Base-by-base conservation (phyloP, 2,113 vertebrate species). In the Salminus brasiliensis region DNA sequence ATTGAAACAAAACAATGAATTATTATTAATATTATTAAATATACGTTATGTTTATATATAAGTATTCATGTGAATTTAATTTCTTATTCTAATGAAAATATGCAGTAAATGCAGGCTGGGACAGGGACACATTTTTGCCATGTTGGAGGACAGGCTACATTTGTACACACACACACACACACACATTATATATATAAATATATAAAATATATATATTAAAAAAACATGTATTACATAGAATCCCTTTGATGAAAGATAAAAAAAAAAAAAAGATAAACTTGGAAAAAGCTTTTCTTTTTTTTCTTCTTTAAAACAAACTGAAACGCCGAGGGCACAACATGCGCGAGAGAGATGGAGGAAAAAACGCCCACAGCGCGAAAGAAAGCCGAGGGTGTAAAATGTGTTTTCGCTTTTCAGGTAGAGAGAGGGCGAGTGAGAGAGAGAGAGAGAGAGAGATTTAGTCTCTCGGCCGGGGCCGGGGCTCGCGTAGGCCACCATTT, bases 331-430 rank as follows among this genome's bases (percentile, higher is more conserved):
- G 43, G 45, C 59, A 55, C 25, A 25, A n/a, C n/a, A n/a, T n/a
- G 34, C 15, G 62, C 18, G 21, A 39, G 34, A 36, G 62, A 66
- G 62, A 8, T 18, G 7, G 30, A 21, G 29, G 21, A 27, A 65
- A 63, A 72, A 65, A 43, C 29, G 78, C 25, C 45, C 69, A 9
- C 43, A 53, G 45, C 67, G 72, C 62, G 53, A 71, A 49, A 62
- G 67, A 69, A 21, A 59, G 29, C 18, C 15, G 60, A 63, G 30
- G 16, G 76, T 52, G 77, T 63, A 52, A 79, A 79, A 72, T 65
- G 68, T 72, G 45, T 47, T 47, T 79, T 72, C 36, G 69, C 57
- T 79, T 45, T 47, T 41, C 43, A 55, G 77, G 77, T 63, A 43
- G 67, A 45, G 67, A 47, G 66, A 34, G 66, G 5, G 66, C 7